phyloP scores from a whole-genome alignment of 2,888 invertebrate species.

The Polyommatus iphigenia region DNA sequence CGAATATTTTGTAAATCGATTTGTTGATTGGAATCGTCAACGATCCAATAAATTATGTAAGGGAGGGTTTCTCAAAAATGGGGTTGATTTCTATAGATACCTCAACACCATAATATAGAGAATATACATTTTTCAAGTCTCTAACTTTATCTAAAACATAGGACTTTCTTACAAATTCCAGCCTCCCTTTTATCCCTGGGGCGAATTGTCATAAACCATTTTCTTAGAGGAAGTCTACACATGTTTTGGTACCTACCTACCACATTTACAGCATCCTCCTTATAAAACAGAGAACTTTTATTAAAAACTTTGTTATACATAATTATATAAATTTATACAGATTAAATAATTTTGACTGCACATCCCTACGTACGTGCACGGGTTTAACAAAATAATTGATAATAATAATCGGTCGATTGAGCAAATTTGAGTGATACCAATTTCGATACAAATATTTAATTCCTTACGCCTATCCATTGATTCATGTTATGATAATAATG shows the following conservation, averaged over 20 bases:
- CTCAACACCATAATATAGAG: neutral
- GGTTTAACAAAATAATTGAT: conserved; percentile 3
- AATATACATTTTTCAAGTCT: neutral
- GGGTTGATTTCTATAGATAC: neutral
- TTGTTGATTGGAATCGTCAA: neutral
- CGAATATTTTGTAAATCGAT: conserved; percentile 56
- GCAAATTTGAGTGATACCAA: conserved; percentile 18
- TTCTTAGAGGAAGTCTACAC: too few species aligned
- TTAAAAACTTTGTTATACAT: too few species aligned
- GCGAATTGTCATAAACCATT: too few species aligned
- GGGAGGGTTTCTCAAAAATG: too few species aligned
- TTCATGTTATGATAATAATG: conserved; percentile 4
- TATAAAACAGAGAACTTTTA: too few species aligned
- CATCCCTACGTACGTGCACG: neutral
- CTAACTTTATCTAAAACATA: neutral
- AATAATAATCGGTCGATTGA: conserved; percentile 16
- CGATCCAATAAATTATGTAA: neutral
- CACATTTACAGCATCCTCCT: too few species aligned
- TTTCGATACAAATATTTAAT: conserved; percentile 17
- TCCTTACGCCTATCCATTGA: neutral
- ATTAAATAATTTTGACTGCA: neutral
- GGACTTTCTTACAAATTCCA: neutral
- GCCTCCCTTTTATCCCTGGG: too few species aligned
- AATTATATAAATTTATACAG: too few species aligned
- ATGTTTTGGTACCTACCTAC: too few species aligned